Percentiles rank a stretch among this genome's conserved stretches.
Conservation (phyloP, 2,888 invertebrate genomes). For the Andrena minutula region DNA sequence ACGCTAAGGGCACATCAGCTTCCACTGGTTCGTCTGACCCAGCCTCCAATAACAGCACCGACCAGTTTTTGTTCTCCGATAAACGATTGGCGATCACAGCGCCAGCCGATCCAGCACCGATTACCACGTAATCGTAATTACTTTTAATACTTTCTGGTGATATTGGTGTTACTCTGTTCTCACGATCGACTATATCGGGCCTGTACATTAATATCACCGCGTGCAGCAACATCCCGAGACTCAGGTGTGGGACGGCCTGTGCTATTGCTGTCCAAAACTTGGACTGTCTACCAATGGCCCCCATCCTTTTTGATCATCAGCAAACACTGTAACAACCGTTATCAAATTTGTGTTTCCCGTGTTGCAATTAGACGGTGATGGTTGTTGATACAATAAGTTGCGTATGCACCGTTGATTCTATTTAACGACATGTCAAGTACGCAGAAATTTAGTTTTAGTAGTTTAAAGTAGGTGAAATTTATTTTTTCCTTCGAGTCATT, state of each 20-base stretch:
- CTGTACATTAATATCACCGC: slow-evolving; percentile 88
- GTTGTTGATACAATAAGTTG: too few relatives aligned
- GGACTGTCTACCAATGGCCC: slow-evolving; percentile 83
- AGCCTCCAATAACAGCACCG: slow-evolving; percentile 92
- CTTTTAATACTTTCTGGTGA: slow-evolving; percentile 86
- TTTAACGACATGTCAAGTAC: too few relatives aligned
- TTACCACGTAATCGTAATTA: slow-evolving; percentile 92
- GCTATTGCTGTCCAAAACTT: slow-evolving; percentile 89
- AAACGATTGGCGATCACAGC: slow-evolving; percentile 92
- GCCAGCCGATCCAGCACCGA: slow-evolving; percentile 94
- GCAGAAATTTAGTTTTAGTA: too few relatives aligned
- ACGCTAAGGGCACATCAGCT: slow-evolving; percentile 90
- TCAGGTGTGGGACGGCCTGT: slow-evolving; percentile 88
- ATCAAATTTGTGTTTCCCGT: too few relatives aligned
- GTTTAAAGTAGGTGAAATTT: too few relatives aligned
- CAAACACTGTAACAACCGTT: too few relatives aligned
- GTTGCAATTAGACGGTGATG: too few relatives aligned
- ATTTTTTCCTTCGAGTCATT: too few relatives aligned
- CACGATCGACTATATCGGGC: slow-evolving; percentile 90
- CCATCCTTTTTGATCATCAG: background rate
- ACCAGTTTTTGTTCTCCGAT: slow-evolving; percentile 91
- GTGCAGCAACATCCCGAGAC: slow-evolving; percentile 88
- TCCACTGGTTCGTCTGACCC: slow-evolving; percentile 91
- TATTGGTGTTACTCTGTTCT: slow-evolving; percentile 87
- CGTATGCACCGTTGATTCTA: too few relatives aligned